Evolutionary conservation across 2,888 invertebrate genomes (phyloP).

Genomic region (Ptycholaimellus sp.): DNA sequence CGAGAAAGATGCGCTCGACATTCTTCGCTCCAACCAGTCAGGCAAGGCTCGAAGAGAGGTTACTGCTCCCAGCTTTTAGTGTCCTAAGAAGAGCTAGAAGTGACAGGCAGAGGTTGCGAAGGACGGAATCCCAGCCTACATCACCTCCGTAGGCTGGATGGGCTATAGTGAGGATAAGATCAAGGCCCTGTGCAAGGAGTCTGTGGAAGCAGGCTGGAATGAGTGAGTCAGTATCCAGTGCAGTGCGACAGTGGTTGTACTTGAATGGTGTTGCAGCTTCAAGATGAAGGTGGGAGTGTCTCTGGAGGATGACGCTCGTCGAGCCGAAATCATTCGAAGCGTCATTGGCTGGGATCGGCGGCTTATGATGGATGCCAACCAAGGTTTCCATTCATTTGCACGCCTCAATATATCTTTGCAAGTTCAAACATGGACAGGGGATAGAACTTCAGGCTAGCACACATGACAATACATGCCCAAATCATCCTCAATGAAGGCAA

Average conservation of each 20-base stretch:
- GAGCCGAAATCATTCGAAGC: slow-evolving; percentile 47
- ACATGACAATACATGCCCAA: too few species aligned
- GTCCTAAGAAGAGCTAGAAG: not conserved
- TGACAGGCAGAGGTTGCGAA: slow-evolving; percentile 37
- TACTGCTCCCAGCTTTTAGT: not conserved
- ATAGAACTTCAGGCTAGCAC: too few species aligned
- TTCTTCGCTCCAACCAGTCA: slow-evolving; percentile 38
- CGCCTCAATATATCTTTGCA: too few species aligned
- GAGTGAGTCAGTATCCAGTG: not conserved
- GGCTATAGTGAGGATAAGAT: slow-evolving; percentile 57
- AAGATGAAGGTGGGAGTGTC: slow-evolving; percentile 69
- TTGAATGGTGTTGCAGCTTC: slow-evolving; percentile 32
- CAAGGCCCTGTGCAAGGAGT: slow-evolving; percentile 27
- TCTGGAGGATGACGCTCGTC: slow-evolving; percentile 47
- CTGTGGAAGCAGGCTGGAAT: not conserved
- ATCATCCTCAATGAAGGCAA: too few species aligned
- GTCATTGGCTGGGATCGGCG: slow-evolving; percentile 48
- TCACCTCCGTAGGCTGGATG: slow-evolving; percentile 56
- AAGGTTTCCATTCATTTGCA: slow-evolving; percentile 33
- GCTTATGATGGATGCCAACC: slow-evolving; percentile 67
- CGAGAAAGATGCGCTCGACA: slow-evolving; percentile 49
- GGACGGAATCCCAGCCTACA: slow-evolving; percentile 60
- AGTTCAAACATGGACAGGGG: too few species aligned
- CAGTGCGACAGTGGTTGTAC: not conserved
- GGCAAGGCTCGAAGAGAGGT: slow-evolving; percentile 35